Conservation (phyloP, 2,113 vertebrate species). For the Oxygymnocypris stewartii region DNA sequence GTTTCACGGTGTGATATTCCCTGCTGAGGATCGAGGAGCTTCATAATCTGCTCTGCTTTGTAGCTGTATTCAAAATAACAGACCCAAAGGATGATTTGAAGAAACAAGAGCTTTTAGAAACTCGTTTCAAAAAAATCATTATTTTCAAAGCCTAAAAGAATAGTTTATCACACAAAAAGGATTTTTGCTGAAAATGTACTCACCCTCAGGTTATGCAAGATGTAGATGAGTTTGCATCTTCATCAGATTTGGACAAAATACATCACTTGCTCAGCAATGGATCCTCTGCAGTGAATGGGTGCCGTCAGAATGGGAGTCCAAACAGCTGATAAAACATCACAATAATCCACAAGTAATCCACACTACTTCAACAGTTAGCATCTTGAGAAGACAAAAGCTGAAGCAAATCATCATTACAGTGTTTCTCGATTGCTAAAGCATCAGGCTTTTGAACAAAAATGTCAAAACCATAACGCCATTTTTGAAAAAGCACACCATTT, state of each 20-base stretch:
- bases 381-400: neutral
- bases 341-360: neutral
- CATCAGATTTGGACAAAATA: neutral
- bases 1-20: neutral
- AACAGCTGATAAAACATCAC: too few relatives aligned
- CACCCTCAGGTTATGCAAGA: neutral
- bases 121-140: neutral
- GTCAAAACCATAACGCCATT: too few relatives aligned
- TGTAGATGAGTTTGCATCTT: neutral
- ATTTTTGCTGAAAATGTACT: too few relatives aligned
- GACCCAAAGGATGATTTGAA: slow-evolving; percentile 6
- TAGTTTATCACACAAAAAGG: neutral
- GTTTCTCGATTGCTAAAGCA: too few relatives aligned
- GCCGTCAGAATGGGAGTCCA: neutral
- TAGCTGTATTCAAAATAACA: neutral
- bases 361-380: neutral
- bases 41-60: neutral
- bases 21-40: neutral
- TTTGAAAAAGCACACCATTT: too few relatives aligned
- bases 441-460: too few relatives aligned
- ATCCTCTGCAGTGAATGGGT: neutral
- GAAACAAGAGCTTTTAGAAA: neutral
- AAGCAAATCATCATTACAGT: neutral
- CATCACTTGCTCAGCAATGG: too few relatives aligned
- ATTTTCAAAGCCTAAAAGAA: neutral